A percentile compares a stretch with the other conserved stretches of the same genome.
phyloP scores from a whole-genome alignment of 2,888 invertebrate species.

The Azorinus chamasolen region DNA sequence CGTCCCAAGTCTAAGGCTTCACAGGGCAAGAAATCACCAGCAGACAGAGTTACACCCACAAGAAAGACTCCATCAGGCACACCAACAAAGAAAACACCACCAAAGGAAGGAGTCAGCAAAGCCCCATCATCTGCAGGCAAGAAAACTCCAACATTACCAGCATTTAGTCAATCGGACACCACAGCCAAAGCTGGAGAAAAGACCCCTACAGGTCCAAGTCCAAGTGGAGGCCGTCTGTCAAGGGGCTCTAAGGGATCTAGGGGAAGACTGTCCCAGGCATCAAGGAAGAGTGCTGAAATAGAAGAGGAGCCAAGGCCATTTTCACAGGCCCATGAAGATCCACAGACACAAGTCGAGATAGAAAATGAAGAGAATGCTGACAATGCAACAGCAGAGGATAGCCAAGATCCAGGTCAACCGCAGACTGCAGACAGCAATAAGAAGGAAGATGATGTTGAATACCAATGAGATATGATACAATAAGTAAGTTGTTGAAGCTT shows the following conservation, averaged over 20 bases:
- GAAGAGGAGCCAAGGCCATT: slow-evolving; percentile 54
- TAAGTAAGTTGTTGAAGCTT: too few relatives aligned
- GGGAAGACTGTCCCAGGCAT: slow-evolving; percentile 42
- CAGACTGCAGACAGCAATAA: too few relatives aligned
- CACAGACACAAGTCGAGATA: slow-evolving; percentile 71
- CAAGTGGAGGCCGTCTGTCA: slow-evolving; percentile 49
- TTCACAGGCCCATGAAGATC: slow-evolving; percentile 68
- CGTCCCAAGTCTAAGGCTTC: background rate
- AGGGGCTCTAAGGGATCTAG: slow-evolving; percentile 58
- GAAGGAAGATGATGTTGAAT: too few relatives aligned
- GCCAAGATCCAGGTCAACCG: too few relatives aligned
- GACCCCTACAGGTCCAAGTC: slow-evolving; percentile 28
- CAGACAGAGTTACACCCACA: slow-evolving; percentile 49
- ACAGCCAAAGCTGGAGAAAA: slow-evolving; percentile 30
- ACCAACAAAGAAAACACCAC: slow-evolving; percentile 40
- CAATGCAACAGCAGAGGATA: slow-evolving; percentile 37
- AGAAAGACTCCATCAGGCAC: slow-evolving; percentile 47
- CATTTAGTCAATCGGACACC: slow-evolving; percentile 20
- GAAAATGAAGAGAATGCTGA: slow-evolving; percentile 53
- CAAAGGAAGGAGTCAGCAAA: slow-evolving; percentile 28
- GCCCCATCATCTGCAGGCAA: slow-evolving; percentile 29
- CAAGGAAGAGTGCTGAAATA: slow-evolving; percentile 46
- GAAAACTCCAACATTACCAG: slow-evolving; percentile 7
- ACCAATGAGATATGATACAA: too few relatives aligned
- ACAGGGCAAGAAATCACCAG: slow-evolving; percentile 22